Percentiles rank a stretch among this genome's conserved stretches.
Evolutionary conservation across 1,140 invertebrate species (phyloP).

Genomic region (Pseudomyrmex gracilis): DNA sequence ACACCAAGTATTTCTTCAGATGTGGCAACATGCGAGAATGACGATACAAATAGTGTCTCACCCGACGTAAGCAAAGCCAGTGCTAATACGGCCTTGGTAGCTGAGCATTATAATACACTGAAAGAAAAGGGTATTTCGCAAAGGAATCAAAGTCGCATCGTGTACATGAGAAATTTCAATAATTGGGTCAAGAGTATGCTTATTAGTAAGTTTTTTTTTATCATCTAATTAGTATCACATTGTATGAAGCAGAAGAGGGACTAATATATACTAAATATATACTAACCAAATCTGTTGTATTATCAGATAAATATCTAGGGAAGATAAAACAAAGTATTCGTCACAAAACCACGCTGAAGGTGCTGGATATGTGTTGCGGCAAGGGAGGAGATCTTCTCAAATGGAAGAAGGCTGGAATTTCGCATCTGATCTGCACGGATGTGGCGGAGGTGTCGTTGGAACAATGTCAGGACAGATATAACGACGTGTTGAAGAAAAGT

Average conservation of each 20-base stretch:
- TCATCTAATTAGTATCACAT: neutral
- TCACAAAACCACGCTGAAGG: constrained; percentile 87
- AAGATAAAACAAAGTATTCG: constrained; percentile 88
- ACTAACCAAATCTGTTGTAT: neutral
- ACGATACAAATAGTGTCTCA: constrained; percentile 40
- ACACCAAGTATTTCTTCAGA: constrained; percentile 70
- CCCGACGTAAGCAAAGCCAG: constrained; percentile 54
- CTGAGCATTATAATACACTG: constrained; percentile 94
- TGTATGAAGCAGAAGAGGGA: neutral
- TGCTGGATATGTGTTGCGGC: constrained; percentile 93
- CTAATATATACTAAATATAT: no score
- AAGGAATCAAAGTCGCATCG: constrained; percentile 95
- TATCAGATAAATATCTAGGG: constrained; percentile 87
- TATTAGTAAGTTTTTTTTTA: constrained; percentile 87
- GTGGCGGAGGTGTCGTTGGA: constrained; percentile 97
- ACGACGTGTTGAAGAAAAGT: constrained; percentile 82
- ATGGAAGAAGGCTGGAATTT: constrained; percentile 94
- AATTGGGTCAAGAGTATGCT: constrained; percentile 99
- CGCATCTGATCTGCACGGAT: constrained; percentile 97
- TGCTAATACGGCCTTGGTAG: constrained; percentile 88
- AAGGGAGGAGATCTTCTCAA: constrained; percentile 99
- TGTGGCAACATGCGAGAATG: constrained; percentile 67
- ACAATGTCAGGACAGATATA: constrained; percentile 92
- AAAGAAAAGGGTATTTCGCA: constrained; percentile 92
- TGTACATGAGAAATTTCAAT: constrained; percentile 98